Conservation (phyloP, 1,140 invertebrate genomes). For the Drosophila hydei region DNA sequence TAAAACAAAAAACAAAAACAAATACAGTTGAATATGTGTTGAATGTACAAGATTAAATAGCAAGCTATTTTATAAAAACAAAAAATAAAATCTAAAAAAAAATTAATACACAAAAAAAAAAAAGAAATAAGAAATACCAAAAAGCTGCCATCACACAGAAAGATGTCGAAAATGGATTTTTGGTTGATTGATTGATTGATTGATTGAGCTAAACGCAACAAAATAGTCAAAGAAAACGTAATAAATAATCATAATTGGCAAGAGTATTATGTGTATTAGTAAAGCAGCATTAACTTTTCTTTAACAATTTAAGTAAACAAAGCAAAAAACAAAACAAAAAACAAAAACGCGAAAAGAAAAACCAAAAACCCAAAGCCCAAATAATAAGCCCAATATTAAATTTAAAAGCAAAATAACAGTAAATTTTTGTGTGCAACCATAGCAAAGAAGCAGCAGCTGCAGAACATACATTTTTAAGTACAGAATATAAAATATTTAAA, state of each 20-base stretch:
- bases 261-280: constrained; percentile 40
- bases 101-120: constrained; percentile 16
- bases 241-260: constrained; percentile 46
- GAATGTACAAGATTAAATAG: constrained; percentile 55
- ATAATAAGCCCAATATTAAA: constrained; percentile 61
- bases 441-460: constrained; percentile 48
- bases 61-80: constrained; percentile 67
- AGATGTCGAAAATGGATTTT: constrained; percentile 45
- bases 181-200: constrained; percentile 49
- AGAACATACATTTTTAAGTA: constrained; percentile 73
- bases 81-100: constrained; percentile 40
- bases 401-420: constrained; percentile 38
- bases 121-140: constrained; percentile 39
- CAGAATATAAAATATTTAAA: constrained; percentile 55
- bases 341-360: constrained; percentile 42
- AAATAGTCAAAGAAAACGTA: constrained; percentile 7
- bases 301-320: constrained; percentile 46
- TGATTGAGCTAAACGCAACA: constrained; percentile 47
- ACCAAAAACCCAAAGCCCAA: constrained; percentile 21
- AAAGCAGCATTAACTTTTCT: constrained; percentile 54
- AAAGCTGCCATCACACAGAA: constrained; percentile 68
- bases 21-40: constrained; percentile 61
- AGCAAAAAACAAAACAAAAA: constrained; percentile 9
- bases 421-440: constrained; percentile 71
- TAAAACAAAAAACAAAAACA: constrained; percentile 22